Percentiles rank a stretch among this genome's conserved stretches.
Conservation (phyloP, 2,888 invertebrate genomes). For the Apocheima hispidaria region DNA sequence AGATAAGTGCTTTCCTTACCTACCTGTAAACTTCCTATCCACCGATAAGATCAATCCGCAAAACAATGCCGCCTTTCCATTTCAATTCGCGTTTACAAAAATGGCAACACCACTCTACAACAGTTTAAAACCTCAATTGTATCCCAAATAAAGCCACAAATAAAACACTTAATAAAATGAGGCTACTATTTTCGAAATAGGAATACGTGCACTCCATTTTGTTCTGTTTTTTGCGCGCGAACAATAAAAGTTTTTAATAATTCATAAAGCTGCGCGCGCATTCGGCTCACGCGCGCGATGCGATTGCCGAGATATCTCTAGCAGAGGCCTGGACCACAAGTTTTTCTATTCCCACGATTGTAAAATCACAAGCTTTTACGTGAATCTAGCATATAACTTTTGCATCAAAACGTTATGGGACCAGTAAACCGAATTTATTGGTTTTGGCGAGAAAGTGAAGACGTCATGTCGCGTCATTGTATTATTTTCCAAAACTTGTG, state of each 20-base stretch:
- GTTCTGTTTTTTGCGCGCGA: conserved; percentile 71
- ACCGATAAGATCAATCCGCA: conserved; percentile 14
- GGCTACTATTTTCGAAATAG: conserved; percentile 81
- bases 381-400: conserved; percentile 49
- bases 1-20: conserved; percentile 3
- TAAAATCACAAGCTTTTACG: conserved; percentile 76
- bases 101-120: conserved; percentile 38
- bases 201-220: conserved; percentile 65
- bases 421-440: conserved; percentile 6
- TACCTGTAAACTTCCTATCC: background rate
- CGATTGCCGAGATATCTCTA: conserved; percentile 69
- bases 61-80: conserved; percentile 27
- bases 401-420: conserved; percentile 21
- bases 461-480: too few relatives aligned
- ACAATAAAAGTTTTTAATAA: conserved; percentile 84
- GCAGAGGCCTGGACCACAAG: conserved; percentile 58
- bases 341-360: conserved; percentile 81
- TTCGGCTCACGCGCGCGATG: conserved; percentile 75
- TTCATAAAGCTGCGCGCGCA: conserved; percentile 76
- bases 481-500: too few relatives aligned
- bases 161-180: conserved; percentile 74
- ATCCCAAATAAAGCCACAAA: conserved; percentile 75
- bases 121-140: conserved; percentile 62
- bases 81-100: conserved; percentile 37
- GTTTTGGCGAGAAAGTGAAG: background rate